phyloP scores from a whole-genome alignment of 2,113 vertebrate species.

The Urocynchramus pylzowi region DNA sequence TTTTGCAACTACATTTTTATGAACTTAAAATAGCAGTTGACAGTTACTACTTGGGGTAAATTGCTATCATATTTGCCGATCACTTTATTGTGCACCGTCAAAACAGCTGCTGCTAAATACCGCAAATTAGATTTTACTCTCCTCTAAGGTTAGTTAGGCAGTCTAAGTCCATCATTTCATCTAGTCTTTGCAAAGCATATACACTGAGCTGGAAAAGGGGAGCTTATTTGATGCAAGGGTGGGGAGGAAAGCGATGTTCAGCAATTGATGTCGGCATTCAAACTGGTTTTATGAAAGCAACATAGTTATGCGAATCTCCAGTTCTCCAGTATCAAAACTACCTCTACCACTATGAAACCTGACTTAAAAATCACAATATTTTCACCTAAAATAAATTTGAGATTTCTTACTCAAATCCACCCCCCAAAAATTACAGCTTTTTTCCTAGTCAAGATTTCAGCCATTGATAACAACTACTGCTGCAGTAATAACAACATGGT shows the following conservation, averaged over 20 bases:
- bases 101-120: constrained; percentile 35
- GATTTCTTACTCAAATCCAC: not conserved
- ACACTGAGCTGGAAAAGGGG: not conserved
- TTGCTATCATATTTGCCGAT: constrained; percentile 53
- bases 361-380: not conserved
- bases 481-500: not conserved
- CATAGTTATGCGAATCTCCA: not conserved
- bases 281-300: not conserved
- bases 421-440: not conserved
- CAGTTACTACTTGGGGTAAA: constrained; percentile 58
- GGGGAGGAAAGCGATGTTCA: not conserved
- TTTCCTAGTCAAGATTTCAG: not conserved
- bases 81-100: not conserved
- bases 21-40: constrained; percentile 54
- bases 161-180: not conserved
- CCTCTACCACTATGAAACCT: not conserved
- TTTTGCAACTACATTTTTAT: constrained; percentile 59
- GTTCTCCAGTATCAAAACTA: not conserved
- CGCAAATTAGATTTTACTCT: constrained; percentile 9
- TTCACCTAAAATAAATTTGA: not conserved
- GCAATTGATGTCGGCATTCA: not conserved
- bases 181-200: not conserved
- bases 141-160: not conserved
- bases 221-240: not conserved
- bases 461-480: not conserved